A percentile compares a stretch with the other conserved stretches of the same genome.
These are phyloP conservation scores for Eupithecia vulgata DNA, from an alignment of 2,888 invertebrate genomes.

Conservation along the genomic window DNA sequence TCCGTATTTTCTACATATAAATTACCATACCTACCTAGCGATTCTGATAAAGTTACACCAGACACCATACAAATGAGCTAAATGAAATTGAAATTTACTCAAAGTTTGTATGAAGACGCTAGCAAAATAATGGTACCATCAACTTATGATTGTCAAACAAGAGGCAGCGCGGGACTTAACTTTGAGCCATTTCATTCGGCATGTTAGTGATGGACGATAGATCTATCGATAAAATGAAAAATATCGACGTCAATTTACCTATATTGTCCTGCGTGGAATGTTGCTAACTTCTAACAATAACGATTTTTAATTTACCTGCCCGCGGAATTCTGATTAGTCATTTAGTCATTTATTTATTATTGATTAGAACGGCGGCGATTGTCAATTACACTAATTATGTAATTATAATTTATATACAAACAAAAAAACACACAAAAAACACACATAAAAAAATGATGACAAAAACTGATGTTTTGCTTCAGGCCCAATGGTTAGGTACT, in stretches of 20 bases:
- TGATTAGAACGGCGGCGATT: too few species aligned
- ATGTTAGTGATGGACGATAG: conserved; percentile 48
- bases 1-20: not conserved
- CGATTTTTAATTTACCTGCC: too few species aligned
- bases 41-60: not conserved
- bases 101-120: conserved; percentile 59
- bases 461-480: too few species aligned
- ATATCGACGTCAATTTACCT: not conserved
- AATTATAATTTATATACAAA: too few species aligned
- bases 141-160: conserved; percentile 77
- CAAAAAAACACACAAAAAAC: too few species aligned
- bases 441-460: too few species aligned
- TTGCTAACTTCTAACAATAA: too few species aligned
- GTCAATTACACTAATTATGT: too few species aligned
- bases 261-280: not conserved
- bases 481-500: too few species aligned
- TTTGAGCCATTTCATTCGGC: conserved; percentile 62
- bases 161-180: conserved; percentile 62
- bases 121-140: conserved; percentile 65
- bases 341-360: too few species aligned
- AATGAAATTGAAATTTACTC: conserved; percentile 34
- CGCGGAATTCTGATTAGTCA: too few species aligned
- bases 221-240: conserved; percentile 13
- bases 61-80: conserved; percentile 32
- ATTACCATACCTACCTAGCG: not conserved